Percentiles rank a stretch among this genome's conserved stretches.
Conservation (phyloP, 2,113 vertebrate species). For the Sander lucioperca region DNA sequence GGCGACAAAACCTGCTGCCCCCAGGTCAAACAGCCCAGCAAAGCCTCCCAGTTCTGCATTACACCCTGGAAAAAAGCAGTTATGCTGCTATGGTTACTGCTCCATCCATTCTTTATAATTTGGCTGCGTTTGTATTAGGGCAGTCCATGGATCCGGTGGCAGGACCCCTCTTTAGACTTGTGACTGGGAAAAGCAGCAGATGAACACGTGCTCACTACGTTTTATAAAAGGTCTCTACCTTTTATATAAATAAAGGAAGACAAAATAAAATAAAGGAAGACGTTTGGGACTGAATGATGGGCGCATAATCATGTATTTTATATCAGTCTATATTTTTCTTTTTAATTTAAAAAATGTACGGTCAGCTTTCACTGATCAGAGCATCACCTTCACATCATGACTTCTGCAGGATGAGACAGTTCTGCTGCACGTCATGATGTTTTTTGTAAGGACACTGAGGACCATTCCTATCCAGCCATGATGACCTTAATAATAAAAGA, state of each 20-base stretch:
- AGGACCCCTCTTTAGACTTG: slow-evolving; percentile 91
- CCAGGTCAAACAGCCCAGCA: slow-evolving; percentile 95
- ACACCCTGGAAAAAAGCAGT: slow-evolving; percentile 87
- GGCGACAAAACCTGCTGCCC: slow-evolving; percentile 92
- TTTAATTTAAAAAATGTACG: background rate
- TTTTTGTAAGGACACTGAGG: background rate
- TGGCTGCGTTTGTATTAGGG: background rate
- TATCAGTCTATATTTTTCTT: background rate
- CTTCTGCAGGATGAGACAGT: too few relatives aligned
- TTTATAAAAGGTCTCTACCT: slow-evolving; percentile 71
- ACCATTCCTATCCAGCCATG: background rate
- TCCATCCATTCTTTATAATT: background rate
- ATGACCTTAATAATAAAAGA: background rate
- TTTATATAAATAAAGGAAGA: background rate
- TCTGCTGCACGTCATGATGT: too few relatives aligned
- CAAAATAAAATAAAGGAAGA: background rate
- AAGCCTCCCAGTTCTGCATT: slow-evolving; percentile 94
- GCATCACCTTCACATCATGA: background rate
- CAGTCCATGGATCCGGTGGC: slow-evolving; percentile 85
- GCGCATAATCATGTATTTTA: too few relatives aligned
- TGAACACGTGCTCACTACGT: slow-evolving; percentile 91
- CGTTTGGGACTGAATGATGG: background rate
- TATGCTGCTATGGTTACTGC: background rate
- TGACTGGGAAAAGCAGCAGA: slow-evolving; percentile 90
- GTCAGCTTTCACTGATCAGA: too few relatives aligned